Conservation (phyloP, 2,113 vertebrate genomes). For the Gallinago media region DNA sequence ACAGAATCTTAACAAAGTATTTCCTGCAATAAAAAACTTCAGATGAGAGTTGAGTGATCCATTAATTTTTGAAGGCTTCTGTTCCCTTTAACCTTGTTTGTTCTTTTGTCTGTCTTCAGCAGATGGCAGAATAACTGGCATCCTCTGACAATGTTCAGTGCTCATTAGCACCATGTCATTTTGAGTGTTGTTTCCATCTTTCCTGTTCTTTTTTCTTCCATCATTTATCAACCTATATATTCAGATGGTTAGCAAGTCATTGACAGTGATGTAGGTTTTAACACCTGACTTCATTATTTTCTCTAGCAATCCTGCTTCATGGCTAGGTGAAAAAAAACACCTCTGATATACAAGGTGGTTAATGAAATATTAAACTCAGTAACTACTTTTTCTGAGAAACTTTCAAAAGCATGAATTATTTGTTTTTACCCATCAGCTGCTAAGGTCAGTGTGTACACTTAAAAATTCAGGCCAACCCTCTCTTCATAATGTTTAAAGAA, state of each 20-base stretch:
- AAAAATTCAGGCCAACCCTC: constrained; percentile 10
- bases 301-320: constrained; percentile 36
- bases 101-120: constrained; percentile 51
- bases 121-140: constrained; percentile 62
- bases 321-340: background rate
- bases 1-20: background rate
- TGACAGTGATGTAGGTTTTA: constrained; percentile 42
- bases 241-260: constrained; percentile 23
- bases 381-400: constrained; percentile 40
- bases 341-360: constrained; percentile 8
- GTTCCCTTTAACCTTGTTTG: constrained; percentile 62
- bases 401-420: background rate
- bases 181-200: constrained; percentile 54
- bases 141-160: constrained; percentile 42
- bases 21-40: background rate
- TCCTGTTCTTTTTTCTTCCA: constrained; percentile 22
- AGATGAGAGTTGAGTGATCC: background rate
- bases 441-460: background rate
- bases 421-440: constrained; percentile 23
- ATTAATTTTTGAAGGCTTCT: constrained; percentile 41
- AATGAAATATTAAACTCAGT: constrained; percentile 61
- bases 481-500: constrained; percentile 18
- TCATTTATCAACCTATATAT: constrained; percentile 51
- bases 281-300: constrained; percentile 30
- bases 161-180: constrained; percentile 70